Percentiles rank a stretch among this genome's conserved stretches.
Evolutionary conservation across 2,888 invertebrate genomes (phyloP).

Genomic region (Pseudoips prasinana): DNA sequence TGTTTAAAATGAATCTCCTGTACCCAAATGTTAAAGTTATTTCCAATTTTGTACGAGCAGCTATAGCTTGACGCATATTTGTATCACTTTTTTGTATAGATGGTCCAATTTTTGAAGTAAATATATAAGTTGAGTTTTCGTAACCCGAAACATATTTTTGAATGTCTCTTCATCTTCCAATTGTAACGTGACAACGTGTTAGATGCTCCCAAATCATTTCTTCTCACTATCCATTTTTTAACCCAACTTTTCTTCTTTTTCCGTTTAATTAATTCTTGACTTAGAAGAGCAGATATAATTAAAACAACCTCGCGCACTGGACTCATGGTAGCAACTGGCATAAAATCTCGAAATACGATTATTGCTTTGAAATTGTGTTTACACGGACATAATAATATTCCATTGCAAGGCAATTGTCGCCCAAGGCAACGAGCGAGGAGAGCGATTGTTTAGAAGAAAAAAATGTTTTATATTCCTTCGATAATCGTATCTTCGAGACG

Average conservation of each 20-base stretch:
- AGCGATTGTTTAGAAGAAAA: background rate
- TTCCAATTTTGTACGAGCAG: conserved; percentile 3
- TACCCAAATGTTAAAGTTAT: conserved; percentile 2
- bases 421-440: conserved; percentile 2
- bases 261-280: conserved; percentile 1
- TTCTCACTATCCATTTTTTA: background rate
- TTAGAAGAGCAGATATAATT: background rate
- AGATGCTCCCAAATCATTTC: background rate
- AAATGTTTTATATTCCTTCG: background rate
- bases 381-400: conserved; percentile 1
- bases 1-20: conserved; percentile 3
- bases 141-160: conserved; percentile 5
- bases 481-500: conserved; percentile 1
- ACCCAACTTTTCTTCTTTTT: conserved; percentile 1
- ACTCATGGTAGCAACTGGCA: conserved; percentile 1
- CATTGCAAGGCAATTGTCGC: conserved; percentile 3
- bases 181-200: conserved; percentile 1
- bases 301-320: background rate
- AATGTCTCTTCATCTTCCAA: conserved; percentile 4
- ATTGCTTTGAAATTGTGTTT: background rate
- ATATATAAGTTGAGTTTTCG: no score
- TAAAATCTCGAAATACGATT: background rate
- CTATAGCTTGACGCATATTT: no score
- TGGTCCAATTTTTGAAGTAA: background rate
- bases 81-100: conserved; percentile 1